A percentile compares a stretch with the other conserved stretches of the same genome.
Evolutionary conservation across 1,140 invertebrate genomes (phyloP).

Genomic region (Andrena cerasifolii): DNA sequence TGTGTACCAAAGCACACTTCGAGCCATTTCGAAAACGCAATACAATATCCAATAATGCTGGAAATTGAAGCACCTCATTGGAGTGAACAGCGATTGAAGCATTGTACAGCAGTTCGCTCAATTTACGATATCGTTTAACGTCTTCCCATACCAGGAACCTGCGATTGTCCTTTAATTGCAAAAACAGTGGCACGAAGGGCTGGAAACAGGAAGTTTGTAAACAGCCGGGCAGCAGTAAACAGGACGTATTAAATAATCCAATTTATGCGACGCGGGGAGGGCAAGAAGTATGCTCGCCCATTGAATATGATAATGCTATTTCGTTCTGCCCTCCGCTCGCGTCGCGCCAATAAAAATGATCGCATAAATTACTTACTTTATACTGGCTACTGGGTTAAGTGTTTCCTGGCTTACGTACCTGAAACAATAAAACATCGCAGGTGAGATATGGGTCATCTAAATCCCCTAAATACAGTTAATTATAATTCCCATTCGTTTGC

Average conservation of each 20-base stretch:
- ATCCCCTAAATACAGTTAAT: background rate
- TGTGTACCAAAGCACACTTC: too few relatives aligned
- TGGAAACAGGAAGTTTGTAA: slow-evolving; percentile 41
- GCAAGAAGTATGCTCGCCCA: slow-evolving; percentile 8
- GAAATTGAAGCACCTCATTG: too few relatives aligned
- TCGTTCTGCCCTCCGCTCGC: background rate
- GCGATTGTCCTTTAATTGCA: slow-evolving; percentile 9
- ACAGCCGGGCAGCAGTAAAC: slow-evolving; percentile 3
- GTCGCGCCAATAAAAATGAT: slow-evolving; percentile 17
- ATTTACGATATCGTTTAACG: background rate
- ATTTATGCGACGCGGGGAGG: slow-evolving; percentile 10
- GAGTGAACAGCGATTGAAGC: background rate
- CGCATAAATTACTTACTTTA: slow-evolving; percentile 57
- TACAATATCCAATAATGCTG: too few relatives aligned
- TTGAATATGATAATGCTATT: slow-evolving; percentile 31
- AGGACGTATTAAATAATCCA: slow-evolving; percentile 29
- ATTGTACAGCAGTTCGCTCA: background rate
- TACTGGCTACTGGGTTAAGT: background rate
- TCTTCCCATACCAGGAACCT: slow-evolving; percentile 17
- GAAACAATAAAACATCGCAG: slow-evolving; percentile 33
- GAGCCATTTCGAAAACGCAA: too few relatives aligned
- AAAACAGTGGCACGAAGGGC: slow-evolving; percentile 19
- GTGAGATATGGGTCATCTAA: slow-evolving; percentile 3
- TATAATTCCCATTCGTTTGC: background rate
- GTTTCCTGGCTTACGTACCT: slow-evolving; percentile 51